These are phyloP conservation scores for Loriculus beryllinus DNA, from an alignment of 2,797 vertebrate species.

Conservation along the genomic window DNA sequence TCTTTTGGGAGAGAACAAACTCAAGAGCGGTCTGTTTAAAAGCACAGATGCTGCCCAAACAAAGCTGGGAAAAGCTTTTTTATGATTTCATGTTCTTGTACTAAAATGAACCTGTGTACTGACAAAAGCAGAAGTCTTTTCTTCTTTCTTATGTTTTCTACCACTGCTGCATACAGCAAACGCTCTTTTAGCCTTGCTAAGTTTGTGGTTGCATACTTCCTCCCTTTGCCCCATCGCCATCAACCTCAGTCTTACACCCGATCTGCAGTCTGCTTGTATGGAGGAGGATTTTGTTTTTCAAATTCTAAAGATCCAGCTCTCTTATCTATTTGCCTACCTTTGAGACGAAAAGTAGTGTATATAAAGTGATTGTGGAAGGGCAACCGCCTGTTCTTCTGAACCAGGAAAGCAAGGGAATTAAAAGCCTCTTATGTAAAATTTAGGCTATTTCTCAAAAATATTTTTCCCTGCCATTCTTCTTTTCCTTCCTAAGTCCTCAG, in stretches of 20 bases:
- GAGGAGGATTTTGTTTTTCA: not conserved
- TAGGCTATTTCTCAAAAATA: not conserved
- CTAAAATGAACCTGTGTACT: not conserved
- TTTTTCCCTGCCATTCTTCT: not conserved
- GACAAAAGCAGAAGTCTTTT: slow-evolving; percentile 15
- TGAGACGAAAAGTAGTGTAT: not conserved
- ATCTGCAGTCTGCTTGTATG: not conserved
- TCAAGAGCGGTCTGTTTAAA: not conserved
- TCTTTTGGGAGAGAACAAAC: not conserved
- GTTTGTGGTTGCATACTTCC: slow-evolving; percentile 36
- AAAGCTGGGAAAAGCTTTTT: not conserved
- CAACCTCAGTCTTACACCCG: not conserved
- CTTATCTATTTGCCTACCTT: not conserved
- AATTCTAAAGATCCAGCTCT: not conserved
- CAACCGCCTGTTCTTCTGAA: not conserved
- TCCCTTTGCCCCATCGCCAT: not conserved
- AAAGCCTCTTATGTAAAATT: not conserved
- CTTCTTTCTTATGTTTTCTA: not conserved
- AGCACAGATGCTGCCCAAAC: not conserved
- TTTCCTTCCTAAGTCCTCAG: not conserved
- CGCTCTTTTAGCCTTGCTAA: not conserved
- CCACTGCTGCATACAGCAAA: not conserved
- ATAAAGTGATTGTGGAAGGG: not conserved
- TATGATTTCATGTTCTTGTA: not conserved
- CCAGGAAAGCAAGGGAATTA: not conserved